Evolutionary conservation across 2,797 vertebrate species (phyloP), one percentile per base, ranked within the genome.

Genomic region (Bucorvus abyssinicus): DNA sequence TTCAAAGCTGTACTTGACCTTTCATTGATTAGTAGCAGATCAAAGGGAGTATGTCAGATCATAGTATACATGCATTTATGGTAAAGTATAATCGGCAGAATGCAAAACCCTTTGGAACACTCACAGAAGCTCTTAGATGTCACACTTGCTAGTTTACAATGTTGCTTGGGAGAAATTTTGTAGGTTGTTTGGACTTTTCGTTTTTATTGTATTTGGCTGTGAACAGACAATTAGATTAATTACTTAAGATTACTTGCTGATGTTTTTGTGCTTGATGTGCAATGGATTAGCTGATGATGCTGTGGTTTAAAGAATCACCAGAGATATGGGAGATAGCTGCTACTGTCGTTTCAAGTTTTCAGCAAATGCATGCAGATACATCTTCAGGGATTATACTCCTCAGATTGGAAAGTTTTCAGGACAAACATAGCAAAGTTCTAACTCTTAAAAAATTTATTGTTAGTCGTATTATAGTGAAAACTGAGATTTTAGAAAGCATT

Each of bases 1-100:
- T 3, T 77, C 53, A 67, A 56, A 70, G 30, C 22, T 81, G 22
- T 20, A 14, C 32, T 87, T 87, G 36, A 70, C 26, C 23, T 50
- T 29, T 36, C 27, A 15, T 12, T 61, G 57, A 16, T 68, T 9
- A 73, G 60, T 22, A 70, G 24, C 29, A 83, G 44, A 70, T 45
- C 23, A 90, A 47, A 67, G n/a, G 20, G 38, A 24, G 27, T n/a
- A 1, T 26, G 11, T 61, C 44, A 79, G 24, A 32, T 36, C 38
- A 36, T 1, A 73, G 55, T 11, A 10, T 34, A 18, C 3, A 1
- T 8, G 18, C 6, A 3, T 4, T 4, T 30, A 3, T 34, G 52
- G 21, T 44, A 53, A 34, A 7, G 6, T 40, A 8, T 26, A 45
- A 56, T 19, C 42, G 38, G 29, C 7, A 13, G 6, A 63, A 73